Percentiles rank a stretch among this genome's conserved stretches.
Evolutionary conservation across 2,797 vertebrate genomes (phyloP).

Genomic region (Coendou prehensilis): DNA sequence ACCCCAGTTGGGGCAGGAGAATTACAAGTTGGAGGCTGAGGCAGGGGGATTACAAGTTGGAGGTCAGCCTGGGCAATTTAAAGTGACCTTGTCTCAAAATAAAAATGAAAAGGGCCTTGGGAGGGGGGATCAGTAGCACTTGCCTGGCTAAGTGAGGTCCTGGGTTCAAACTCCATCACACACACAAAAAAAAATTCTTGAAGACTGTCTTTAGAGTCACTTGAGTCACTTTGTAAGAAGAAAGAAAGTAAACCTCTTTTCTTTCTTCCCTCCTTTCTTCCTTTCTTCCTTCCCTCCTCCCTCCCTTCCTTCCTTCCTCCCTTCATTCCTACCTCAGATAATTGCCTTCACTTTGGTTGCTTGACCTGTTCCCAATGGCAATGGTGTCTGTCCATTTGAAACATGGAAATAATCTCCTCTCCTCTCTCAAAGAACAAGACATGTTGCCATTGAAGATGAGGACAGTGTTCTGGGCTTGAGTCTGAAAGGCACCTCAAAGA

Average conservation of each 20-base stretch:
- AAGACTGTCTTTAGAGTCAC: neutral
- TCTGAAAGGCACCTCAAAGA: neutral
- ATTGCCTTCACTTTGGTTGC: neutral
- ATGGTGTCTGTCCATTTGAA: neutral
- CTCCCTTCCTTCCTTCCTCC: neutral
- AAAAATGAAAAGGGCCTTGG: neutral
- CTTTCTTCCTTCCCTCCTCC: no score
- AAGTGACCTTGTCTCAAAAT: neutral
- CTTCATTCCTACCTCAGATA: neutral
- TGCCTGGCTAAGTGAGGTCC: neutral
- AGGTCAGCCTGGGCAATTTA: neutral
- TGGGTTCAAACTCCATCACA: neutral
- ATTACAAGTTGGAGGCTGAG: neutral
- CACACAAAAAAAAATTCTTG: neutral
- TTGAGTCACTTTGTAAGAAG: neutral
- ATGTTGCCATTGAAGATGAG: accelerated
- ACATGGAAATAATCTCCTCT: neutral
- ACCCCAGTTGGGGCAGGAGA: neutral
- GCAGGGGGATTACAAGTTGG: neutral
- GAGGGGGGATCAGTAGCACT: neutral
- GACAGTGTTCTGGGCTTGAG: neutral
- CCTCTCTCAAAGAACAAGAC: neutral
- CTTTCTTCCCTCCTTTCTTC: neutral
- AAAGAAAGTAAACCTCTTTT: neutral
- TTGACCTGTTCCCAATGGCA: neutral